Base-by-base conservation (phyloP, 2,888 invertebrate species). In the Zootermopsis nevadensis region DNA sequence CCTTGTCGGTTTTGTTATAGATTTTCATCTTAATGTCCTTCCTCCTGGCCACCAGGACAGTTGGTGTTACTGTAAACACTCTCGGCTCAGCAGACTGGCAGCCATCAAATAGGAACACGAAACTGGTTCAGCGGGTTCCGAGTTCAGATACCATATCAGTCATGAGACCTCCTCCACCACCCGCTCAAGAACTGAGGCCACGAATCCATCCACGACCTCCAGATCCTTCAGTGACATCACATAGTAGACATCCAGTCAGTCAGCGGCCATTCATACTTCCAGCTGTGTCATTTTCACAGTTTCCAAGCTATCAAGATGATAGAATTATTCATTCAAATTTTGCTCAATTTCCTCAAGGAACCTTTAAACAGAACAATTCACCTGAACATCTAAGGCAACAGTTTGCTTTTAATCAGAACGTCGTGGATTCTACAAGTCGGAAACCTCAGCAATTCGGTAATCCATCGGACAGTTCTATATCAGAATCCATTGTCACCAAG, bases 101-200 rank as follows among this genome's bases (percentile, higher is more conserved):
- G 33, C 74, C 38, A 10, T 42, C 74, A 6, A 12, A 19, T 10
- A 74, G 74, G 38, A 74, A 27, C n/a, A 22, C 7, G 7, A 38
- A 42, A n/a, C 74, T 42, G 38, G 22, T 0, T 7, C 72, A 35
- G 22, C 31, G 24, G n/a, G 12, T 2, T 2, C 22, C 24, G 6
- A 74, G n/a, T 1, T 10, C 38, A n/a, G 35, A n/a, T 0, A n/a
- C 74, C 4, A 33, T 74, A 27, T 42, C 74, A 24, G 35, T 38
- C n/a, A 74, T 74, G 74, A 33, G 74, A 35, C 74, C 74, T 8
- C 74, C 74, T 8, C 74, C 74, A 15, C 19, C 3, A 10, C 72
- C 72, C 3, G 6, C 69, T 69, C 69, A 33, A 0, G 74, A 35
- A 22, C 4, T 3, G 4, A 42, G 74, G 6, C 24, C 2, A 2